A percentile compares a stretch with the other conserved stretches of the same genome.
Evolutionary conservation across 2,113 vertebrate genomes (phyloP).

Genomic region (Propithecus coquereli): DNA sequence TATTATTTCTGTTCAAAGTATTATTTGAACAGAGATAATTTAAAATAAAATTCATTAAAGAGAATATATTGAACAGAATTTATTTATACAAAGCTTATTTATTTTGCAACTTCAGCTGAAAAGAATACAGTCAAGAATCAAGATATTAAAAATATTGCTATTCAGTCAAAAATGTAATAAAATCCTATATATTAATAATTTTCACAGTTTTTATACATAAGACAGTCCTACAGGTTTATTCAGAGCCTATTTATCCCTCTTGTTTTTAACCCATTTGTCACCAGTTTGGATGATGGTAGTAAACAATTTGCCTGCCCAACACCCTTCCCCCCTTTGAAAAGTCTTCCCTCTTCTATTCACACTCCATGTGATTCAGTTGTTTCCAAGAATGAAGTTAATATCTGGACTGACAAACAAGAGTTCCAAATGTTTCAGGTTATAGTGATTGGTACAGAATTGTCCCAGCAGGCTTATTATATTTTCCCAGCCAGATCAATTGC

Average conservation of each 20-base stretch:
- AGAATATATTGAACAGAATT: no score
- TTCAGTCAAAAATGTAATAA: no score
- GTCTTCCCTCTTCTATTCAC: neutral
- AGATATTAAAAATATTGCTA: no score
- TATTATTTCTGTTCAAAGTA: no score
- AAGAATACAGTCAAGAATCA: no score
- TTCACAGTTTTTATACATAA: neutral
- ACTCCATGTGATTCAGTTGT: neutral
- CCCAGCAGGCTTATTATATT: neutral
- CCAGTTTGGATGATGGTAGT: neutral
- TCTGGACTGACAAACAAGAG: neutral
- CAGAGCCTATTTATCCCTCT: neutral
- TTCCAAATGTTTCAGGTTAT: neutral
- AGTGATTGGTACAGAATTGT: neutral
- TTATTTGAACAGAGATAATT: no score
- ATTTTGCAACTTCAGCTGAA: no score
- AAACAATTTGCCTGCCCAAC: neutral
- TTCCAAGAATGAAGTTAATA: neutral
- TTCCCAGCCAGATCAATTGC: neutral
- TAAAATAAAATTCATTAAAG: no score
- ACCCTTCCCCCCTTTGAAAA: neutral
- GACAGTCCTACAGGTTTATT: neutral
- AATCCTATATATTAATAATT: neutral
- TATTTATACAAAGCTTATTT: no score
- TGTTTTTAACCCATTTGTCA: neutral